Conservation (phyloP, 2,888 invertebrate species). For the Myopa testacea region DNA sequence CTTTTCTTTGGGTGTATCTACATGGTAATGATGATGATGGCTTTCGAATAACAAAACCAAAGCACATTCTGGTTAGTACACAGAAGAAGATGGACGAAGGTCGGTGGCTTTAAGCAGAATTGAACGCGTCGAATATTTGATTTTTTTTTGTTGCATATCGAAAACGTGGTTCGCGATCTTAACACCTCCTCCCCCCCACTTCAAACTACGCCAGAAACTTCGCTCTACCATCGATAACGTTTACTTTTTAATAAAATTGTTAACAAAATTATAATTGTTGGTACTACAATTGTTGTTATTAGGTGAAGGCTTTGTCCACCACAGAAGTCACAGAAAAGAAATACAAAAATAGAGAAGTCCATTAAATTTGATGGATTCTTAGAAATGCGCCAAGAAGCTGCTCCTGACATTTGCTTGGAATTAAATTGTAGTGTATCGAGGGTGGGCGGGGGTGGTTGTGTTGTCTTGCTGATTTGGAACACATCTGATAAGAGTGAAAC, state of each 20-base stretch:
- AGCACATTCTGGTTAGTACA: neutral
- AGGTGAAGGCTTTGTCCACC: slow-evolving; percentile 36
- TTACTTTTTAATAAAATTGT: neutral
- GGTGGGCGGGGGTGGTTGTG: slow-evolving; percentile 22
- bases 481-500: slow-evolving; percentile 31
- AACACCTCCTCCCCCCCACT: neutral
- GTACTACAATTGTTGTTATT: slow-evolving; percentile 20
- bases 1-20: no score
- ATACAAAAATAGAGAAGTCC: neutral
- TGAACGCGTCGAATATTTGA: neutral
- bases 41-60: neutral
- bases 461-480: slow-evolving; percentile 23
- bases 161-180: slow-evolving; percentile 4
- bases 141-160: slow-evolving; percentile 23
- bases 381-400: slow-evolving; percentile 12
- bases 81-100: neutral
- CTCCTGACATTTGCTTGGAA: neutral
- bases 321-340: neutral
- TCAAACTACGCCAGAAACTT: neutral
- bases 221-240: no score
- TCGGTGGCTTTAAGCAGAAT: slow-evolving; percentile 27
- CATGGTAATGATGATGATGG: neutral
- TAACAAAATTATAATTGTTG: neutral
- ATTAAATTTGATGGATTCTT: slow-evolving; percentile 24
- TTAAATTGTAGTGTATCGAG: neutral